Evolutionary conservation across 2,113 vertebrate species (phyloP), one percentile per base, ranked within the genome.

Genomic region (Myotis davidii): DNA sequence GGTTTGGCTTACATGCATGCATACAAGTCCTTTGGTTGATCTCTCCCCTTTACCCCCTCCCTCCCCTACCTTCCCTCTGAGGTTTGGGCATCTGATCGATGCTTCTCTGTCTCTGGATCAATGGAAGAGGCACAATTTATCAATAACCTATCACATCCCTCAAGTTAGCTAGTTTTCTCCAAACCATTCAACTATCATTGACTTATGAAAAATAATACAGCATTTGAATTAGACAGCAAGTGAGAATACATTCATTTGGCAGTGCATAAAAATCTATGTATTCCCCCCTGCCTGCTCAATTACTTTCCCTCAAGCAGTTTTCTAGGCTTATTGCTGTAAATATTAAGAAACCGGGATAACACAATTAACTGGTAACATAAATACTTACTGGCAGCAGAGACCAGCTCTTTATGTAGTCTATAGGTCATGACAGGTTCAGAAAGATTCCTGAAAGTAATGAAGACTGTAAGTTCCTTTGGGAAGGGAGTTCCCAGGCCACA

Each of bases 361-460:
- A 95, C 42, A 85, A 95, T 59, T 79, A 94, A 54, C 27, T 81
- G 72, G 87, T 70, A 92, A 88, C 16, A 69, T 59, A 54, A 94
- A 97, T 95, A 98, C 99, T 99, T 99, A 99, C 99, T 99, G 98
- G 99, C 99, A 98, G 99, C 99, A 91, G 98, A 99, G 96, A 99
- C 98, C 96, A 99, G 98, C 95, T 99, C 99, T 98, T 99, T 98
- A 98, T 99, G 99, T 56, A 99, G 98, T 95, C 97, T 98, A 98
- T 99, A 99, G 8, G 99, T 99, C 99, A 99, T 99, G 96, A 99
- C 97, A 3, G 99, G 99, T 97, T 99, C 99, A 92, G 99, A 99
- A 84, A 99, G 99, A 98, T 99, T 99, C 99, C 99, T 99, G 98
- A 91, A 98, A 98, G 16, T 90, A 32, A 97, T 97, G 45, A 97